Conservation (phyloP, 2,797 vertebrate species). For the Anabacerthia variegaticeps region DNA sequence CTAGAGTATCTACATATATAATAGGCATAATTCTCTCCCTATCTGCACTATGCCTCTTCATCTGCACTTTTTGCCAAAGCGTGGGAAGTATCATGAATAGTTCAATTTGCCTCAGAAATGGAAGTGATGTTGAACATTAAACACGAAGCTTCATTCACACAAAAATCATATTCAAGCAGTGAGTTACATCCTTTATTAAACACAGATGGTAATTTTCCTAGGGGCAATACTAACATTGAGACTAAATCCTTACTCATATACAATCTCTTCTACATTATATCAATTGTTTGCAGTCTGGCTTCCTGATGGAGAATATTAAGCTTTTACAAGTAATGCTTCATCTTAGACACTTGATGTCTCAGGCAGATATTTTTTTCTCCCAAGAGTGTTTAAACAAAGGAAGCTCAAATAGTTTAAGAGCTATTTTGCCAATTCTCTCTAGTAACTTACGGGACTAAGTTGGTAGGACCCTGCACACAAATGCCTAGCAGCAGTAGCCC, state of each 20-base stretch:
- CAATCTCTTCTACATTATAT: not conserved
- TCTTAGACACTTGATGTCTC: not conserved
- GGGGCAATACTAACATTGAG: not conserved
- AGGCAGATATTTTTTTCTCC: not conserved
- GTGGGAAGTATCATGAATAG: not conserved
- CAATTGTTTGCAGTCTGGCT: not conserved
- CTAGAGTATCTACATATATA: not conserved
- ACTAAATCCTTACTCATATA: not conserved
- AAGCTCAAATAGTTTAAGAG: not conserved
- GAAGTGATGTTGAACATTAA: not conserved
- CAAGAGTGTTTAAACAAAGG: slow-evolving; percentile 21
- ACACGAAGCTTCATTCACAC: not conserved
- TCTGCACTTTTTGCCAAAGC: not conserved
- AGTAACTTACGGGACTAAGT: not conserved
- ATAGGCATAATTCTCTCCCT: rapidly evolving
- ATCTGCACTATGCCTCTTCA: not conserved
- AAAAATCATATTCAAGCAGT: not conserved
- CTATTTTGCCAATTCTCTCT: not conserved
- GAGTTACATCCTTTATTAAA: not conserved
- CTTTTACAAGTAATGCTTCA: not conserved
- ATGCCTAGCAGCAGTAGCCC: not conserved
- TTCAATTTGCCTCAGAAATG: not conserved
- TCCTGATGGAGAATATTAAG: not conserved
- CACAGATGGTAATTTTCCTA: not conserved
- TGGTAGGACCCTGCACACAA: not conserved